phyloP scores from a whole-genome alignment of 92 coral and sea anemone genomes.

The Paragorgia papillata region DNA sequence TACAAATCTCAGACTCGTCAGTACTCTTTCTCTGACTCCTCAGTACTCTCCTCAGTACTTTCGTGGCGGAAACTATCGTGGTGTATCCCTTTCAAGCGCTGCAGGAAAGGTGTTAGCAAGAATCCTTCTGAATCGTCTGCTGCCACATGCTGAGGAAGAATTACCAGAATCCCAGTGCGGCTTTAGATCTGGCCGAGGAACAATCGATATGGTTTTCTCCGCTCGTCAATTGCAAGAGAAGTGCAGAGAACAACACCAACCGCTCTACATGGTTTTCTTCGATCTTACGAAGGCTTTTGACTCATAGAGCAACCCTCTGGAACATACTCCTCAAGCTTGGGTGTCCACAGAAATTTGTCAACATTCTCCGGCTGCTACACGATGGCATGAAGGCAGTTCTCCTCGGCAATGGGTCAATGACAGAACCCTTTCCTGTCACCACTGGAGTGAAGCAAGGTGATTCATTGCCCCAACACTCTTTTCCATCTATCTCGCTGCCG shows the following conservation, averaged over 20 bases:
- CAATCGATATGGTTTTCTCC: slow-evolving; percentile 45
- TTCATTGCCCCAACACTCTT: no score
- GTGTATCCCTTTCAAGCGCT: not conserved
- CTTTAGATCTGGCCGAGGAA: slow-evolving; percentile 40
- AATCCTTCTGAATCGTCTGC: not conserved
- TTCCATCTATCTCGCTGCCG: no score
- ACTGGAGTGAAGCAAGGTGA: slow-evolving; percentile 45
- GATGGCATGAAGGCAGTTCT: slow-evolving; percentile 17
- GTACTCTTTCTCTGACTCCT: no score
- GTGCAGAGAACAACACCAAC: slow-evolving; percentile 39
- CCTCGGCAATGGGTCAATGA: not conserved
- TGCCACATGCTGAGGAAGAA: slow-evolving; percentile 9
- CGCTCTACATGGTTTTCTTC: slow-evolving; percentile 33
- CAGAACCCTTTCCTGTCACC: slow-evolving; percentile 13
- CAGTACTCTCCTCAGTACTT: no score
- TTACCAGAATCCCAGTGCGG: slow-evolving; percentile 51
- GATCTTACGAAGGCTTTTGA: slow-evolving; percentile 39
- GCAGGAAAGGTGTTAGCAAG: not conserved
- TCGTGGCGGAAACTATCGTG: not conserved
- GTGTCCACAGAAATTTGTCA: slow-evolving; percentile 4
- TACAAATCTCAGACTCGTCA: no score
- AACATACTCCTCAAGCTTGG: not conserved
- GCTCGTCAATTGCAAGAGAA: slow-evolving; percentile 51
- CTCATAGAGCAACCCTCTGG: slow-evolving; percentile 41
- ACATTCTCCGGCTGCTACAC: not conserved